Conservation (phyloP, 2,888 invertebrate genomes). For the Drosophila paranaensis region DNA sequence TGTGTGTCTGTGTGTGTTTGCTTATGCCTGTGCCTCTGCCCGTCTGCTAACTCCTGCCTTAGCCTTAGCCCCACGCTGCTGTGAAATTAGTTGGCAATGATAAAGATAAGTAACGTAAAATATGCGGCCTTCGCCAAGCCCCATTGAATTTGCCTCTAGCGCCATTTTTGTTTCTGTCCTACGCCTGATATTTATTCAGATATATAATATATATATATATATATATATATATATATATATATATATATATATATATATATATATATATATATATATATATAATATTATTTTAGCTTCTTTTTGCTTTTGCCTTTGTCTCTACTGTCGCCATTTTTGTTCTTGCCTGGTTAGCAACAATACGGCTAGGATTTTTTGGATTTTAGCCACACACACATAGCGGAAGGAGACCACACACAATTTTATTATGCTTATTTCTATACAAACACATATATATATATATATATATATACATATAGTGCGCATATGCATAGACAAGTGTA, state of each 20-base stretch:
- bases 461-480: no score
- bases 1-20: constrained; percentile 11
- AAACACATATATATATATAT: constrained; percentile 2
- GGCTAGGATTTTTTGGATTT: constrained; percentile 52
- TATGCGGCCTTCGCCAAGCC: constrained; percentile 76
- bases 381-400: constrained; percentile 34
- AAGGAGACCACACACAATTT: constrained; percentile 73
- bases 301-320: constrained; percentile 13
- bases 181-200: background rate
- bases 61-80: constrained; percentile 31
- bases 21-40: constrained; percentile 20
- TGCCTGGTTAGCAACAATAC: constrained; percentile 67
- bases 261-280: constrained; percentile 2
- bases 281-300: background rate
- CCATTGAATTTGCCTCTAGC: constrained; percentile 69
- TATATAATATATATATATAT: background rate
- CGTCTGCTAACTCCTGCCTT: constrained; percentile 5
- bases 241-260: background rate
- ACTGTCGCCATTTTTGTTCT: constrained; percentile 75
- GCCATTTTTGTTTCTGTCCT: constrained; percentile 45
- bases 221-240: background rate
- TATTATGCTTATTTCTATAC: constrained; percentile 71
- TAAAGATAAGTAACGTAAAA: constrained; percentile 82
- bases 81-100: constrained; percentile 82
- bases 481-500: constrained; percentile 13